phyloP scores from a whole-genome alignment of 2,113 vertebrate species.

The Myrmecobius fasciatus region DNA sequence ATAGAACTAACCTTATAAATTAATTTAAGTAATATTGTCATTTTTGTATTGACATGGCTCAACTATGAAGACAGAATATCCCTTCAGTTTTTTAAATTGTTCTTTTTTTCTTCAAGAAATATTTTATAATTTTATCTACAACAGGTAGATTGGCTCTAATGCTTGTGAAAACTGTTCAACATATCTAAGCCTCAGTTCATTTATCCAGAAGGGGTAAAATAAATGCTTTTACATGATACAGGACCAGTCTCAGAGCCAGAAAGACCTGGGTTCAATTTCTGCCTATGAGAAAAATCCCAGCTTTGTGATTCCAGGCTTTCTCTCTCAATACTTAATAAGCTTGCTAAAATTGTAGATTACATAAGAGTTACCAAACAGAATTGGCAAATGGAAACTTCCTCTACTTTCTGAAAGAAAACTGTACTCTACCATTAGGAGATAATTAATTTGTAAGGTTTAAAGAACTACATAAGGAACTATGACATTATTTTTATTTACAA shows the following conservation, averaged over 20 bases:
- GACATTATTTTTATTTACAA: neutral
- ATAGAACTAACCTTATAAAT: neutral
- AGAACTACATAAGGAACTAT: neutral
- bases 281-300: neutral
- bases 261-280: neutral
- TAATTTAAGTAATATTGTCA: neutral
- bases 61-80: neutral
- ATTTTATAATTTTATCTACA: neutral
- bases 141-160: neutral
- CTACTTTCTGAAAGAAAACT: neutral
- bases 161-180: neutral
- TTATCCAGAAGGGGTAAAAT: neutral
- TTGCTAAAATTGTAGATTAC: neutral
- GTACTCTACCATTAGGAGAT: neutral
- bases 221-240: neutral
- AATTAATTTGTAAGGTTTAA: neutral
- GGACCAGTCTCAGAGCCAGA: neutral
- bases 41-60: neutral
- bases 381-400: neutral
- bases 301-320: neutral
- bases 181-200: neutral
- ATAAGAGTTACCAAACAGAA: neutral
- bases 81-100: neutral
- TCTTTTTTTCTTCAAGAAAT: neutral
- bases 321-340: neutral